These are phyloP conservation scores for Dromius quadrimaculatus DNA, from an alignment of 2,888 invertebrate genomes.

Conservation along the genomic window DNA sequence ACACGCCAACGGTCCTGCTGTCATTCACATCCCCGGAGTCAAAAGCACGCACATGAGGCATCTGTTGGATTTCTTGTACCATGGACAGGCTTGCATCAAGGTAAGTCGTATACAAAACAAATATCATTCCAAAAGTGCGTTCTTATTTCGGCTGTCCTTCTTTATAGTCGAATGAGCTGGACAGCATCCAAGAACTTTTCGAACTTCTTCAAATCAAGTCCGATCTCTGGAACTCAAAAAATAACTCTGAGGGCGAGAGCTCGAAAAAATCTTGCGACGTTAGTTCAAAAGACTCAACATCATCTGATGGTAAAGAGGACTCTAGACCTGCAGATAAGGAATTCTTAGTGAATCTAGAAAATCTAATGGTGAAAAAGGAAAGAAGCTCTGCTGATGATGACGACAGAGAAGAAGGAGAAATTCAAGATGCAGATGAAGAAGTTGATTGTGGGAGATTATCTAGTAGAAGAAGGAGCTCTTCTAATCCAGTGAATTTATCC, in stretches of 20 bases:
- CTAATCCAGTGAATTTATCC: constrained; percentile 86
- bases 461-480: constrained; percentile 78
- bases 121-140: not conserved
- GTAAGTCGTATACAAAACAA: constrained; percentile 63
- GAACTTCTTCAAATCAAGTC: constrained; percentile 88
- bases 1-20: constrained; percentile 77
- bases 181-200: constrained; percentile 85
- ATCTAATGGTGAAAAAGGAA: constrained; percentile 63
- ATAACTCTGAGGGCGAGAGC: constrained; percentile 66
- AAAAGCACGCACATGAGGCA: constrained; percentile 84
- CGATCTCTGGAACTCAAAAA: constrained; percentile 76
- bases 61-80: constrained; percentile 86
- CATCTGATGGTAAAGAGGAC: constrained; percentile 68
- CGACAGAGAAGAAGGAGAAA: constrained; percentile 69
- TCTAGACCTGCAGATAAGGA: constrained; percentile 57
- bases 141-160: not conserved
- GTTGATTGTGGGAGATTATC: constrained; percentile 68
- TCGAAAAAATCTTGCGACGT: constrained; percentile 68
- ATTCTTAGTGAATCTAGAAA: constrained; percentile 53
- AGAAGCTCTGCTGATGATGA: constrained; percentile 58
- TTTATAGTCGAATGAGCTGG: constrained; percentile 82
- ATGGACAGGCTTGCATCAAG: constrained; percentile 86
- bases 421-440: constrained; percentile 66
- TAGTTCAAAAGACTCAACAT: constrained; percentile 68
- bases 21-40: constrained; percentile 88